These are phyloP conservation scores for Odontocolon sp. DNA, from an alignment of 2,888 invertebrate species.

Conservation along the genomic window DNA sequence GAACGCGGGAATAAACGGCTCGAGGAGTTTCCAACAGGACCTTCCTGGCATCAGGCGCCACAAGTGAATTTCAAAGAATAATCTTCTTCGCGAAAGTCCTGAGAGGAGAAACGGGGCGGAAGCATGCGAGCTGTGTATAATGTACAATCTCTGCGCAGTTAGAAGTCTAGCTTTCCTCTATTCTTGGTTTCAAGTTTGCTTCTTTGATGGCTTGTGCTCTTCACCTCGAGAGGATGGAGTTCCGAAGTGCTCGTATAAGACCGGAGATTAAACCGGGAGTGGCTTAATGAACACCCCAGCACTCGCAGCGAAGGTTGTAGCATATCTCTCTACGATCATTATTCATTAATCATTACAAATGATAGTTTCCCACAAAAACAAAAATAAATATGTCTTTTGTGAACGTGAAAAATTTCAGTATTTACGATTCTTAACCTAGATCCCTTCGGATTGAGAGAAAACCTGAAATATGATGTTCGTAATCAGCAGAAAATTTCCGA, in stretches of 20 bases:
- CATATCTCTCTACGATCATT: conserved; percentile 1
- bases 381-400: too few species aligned
- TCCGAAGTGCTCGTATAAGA: conserved; percentile 50
- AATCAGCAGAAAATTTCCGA: too few species aligned
- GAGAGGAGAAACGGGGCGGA: not conserved
- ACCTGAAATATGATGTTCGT: too few species aligned
- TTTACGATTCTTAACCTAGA: too few species aligned
- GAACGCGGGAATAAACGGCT: conserved; percentile 40
- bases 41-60: conserved; percentile 21
- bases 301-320: not conserved
- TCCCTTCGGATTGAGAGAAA: too few species aligned
- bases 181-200: not conserved
- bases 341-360: too few species aligned
- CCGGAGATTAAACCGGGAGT: conserved; percentile 63
- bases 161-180: not conserved
- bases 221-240: conserved; percentile 47
- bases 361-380: too few species aligned
- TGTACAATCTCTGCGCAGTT: conserved; percentile 18
- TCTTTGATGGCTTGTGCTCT: conserved; percentile 40
- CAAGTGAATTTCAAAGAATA: conserved; percentile 52
- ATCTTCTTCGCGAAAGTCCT: not conserved
- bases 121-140: not conserved
- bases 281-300: conserved; percentile 56
- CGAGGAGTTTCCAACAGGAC: conserved; percentile 43
- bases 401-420: too few species aligned